Evolutionary conservation across 64 coral and sea anemone genomes (phyloP).

Genomic region (Montipora sp.): DNA sequence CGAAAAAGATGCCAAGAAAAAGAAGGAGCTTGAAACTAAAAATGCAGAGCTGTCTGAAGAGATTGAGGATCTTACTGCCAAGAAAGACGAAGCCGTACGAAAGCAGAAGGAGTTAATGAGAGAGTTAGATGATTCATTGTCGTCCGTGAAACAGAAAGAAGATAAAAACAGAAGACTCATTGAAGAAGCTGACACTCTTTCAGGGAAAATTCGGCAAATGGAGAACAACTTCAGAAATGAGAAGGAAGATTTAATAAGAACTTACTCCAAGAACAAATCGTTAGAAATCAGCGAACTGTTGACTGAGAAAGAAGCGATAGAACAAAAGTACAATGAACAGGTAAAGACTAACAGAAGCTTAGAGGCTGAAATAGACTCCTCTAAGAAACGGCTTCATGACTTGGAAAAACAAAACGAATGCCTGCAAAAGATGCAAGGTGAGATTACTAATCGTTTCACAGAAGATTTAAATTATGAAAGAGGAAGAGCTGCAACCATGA

Average conservation of each 20-base stretch:
- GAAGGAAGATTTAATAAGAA: constrained; percentile 72
- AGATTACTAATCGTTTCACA: constrained; percentile 1
- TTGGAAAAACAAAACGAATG: constrained; percentile 14
- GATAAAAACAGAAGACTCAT: constrained; percentile 82
- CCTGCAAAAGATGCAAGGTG: constrained; percentile 20
- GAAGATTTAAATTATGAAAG: constrained; percentile 32
- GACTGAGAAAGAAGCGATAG: constrained; percentile 64
- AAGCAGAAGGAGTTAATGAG: constrained; percentile 82
- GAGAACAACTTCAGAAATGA: constrained; percentile 81
- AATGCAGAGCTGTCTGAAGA: constrained; percentile 81
- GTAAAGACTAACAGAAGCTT: constrained; percentile 44
- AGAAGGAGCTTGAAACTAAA: constrained; percentile 76
- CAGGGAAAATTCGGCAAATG: constrained; percentile 87
- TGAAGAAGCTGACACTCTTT: constrained; percentile 72
- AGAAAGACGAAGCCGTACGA: constrained; percentile 69
- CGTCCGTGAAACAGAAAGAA: constrained; percentile 55
- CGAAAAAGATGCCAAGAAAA: constrained; percentile 69
- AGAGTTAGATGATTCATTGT: constrained; percentile 74
- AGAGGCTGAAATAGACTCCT: constrained; percentile 49
- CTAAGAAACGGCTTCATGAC: neutral
- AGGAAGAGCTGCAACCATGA: neutral
- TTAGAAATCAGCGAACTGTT: constrained; percentile 58
- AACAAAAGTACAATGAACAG: constrained; percentile 64
- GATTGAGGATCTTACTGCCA: constrained; percentile 64
- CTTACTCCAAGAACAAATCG: constrained; percentile 69